phyloP scores from a whole-genome alignment of 2,113 vertebrate genomes.

The Solenodon paradoxus region DNA sequence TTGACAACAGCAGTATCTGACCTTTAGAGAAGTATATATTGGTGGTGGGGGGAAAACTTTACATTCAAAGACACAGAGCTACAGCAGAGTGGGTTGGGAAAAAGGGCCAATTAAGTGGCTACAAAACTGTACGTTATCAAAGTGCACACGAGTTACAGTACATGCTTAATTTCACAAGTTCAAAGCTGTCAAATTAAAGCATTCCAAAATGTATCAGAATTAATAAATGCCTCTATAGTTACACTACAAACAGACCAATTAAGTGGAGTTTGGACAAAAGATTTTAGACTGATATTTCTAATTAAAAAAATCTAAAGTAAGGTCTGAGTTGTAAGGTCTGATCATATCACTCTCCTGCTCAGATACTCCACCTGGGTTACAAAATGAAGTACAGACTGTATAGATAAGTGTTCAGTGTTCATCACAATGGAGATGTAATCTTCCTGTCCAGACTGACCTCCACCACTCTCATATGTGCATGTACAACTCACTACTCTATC shows the following conservation, averaged over 20 bases:
- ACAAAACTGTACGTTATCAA: conserved; percentile 26
- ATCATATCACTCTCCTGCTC: not conserved
- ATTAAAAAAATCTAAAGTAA: conserved; percentile 19
- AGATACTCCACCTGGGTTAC: not conserved
- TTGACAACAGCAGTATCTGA: conserved; percentile 32
- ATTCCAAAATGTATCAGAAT: conserved; percentile 50
- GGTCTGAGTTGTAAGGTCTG: not conserved
- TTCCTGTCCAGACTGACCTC: not conserved
- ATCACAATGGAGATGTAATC: not conserved
- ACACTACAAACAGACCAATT: conserved; percentile 44
- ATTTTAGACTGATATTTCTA: conserved; percentile 49
- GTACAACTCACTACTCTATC: not conserved
- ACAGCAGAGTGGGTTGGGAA: not conserved
- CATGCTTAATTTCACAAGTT: conserved; percentile 59
- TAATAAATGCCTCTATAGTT: conserved; percentile 48
- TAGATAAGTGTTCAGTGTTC: not conserved
- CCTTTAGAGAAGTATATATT: conserved; percentile 33
- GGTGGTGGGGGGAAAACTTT: no score
- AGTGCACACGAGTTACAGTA: conserved; percentile 28
- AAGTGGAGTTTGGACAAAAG: conserved; percentile 32
- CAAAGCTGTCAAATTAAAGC: conserved; percentile 57
- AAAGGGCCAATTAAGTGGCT: conserved; percentile 37
- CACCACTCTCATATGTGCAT: not conserved
- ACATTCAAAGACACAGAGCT: not conserved
- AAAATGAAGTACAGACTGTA: not conserved